phyloP scores from a whole-genome alignment of 2,888 invertebrate genomes.

The Sericinus montela region DNA sequence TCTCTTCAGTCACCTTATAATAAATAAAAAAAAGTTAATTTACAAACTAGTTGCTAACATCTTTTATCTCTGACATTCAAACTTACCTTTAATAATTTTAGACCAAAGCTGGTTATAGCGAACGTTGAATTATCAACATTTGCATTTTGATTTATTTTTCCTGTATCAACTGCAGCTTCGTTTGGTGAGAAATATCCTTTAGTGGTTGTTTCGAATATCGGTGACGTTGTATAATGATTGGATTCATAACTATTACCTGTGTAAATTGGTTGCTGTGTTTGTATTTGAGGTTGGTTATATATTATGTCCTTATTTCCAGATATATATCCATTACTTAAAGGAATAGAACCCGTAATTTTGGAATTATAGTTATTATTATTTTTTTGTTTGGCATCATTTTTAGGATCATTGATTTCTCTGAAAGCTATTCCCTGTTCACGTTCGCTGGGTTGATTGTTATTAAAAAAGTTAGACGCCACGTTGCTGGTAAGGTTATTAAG shows the following conservation, averaged over 20 bases:
- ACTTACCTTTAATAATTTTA: constrained; percentile 51
- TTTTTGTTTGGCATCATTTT: no score
- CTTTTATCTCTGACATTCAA: constrained; percentile 5
- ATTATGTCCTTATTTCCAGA: no score
- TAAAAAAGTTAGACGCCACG: no score
- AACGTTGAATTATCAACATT: constrained; percentile 30
- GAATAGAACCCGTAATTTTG: no score
- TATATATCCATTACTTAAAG: no score
- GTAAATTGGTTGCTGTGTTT: background rate
- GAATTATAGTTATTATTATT: no score
- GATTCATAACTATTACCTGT: background rate
- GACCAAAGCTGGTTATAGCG: constrained; percentile 46
- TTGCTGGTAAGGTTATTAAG: no score
- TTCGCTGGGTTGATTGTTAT: no score
- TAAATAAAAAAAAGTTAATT: no score
- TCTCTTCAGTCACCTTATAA: no score
- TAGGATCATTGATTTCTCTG: no score
- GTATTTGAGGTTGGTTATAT: background rate
- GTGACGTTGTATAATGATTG: background rate
- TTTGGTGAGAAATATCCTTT: background rate
- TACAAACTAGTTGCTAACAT: background rate
- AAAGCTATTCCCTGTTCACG: no score
- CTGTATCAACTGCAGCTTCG: constrained; percentile 4
- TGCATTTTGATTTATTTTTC: constrained; percentile 11
- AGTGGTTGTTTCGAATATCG: background rate